Percentiles rank a stretch among this genome's conserved stretches.
These are phyloP conservation scores for Antedon bifida DNA, from an alignment of 35 echinoderm and acorn worm genomes.

Conservation along the genomic window DNA sequence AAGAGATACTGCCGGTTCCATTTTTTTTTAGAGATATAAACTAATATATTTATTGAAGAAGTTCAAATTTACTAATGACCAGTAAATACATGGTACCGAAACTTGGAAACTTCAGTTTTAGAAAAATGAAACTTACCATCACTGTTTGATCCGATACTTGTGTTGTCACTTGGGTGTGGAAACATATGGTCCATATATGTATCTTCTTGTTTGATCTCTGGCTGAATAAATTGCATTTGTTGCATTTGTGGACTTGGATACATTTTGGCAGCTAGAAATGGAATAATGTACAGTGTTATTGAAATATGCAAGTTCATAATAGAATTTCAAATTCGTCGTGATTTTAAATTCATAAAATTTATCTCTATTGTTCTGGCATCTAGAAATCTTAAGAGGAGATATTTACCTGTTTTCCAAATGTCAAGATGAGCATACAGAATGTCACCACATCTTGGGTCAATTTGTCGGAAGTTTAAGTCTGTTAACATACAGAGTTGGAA, in stretches of 20 bases:
- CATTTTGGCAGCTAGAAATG: not conserved
- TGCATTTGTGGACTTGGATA: not conserved
- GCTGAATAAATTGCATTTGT: not conserved
- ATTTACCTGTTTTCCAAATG: constrained; percentile 38
- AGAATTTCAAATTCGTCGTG: too few relatives aligned
- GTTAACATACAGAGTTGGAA: constrained; percentile 39
- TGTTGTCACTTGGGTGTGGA: not conserved
- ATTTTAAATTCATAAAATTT: too few relatives aligned
- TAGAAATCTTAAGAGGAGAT: too few relatives aligned
- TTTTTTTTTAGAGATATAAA: too few relatives aligned
- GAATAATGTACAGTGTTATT: not conserved
- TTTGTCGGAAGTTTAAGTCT: constrained; percentile 41
- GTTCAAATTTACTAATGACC: too few relatives aligned
- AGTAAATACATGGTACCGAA: too few relatives aligned
- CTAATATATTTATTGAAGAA: too few relatives aligned
- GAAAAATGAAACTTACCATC: not conserved
- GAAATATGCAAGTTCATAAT: too few relatives aligned
- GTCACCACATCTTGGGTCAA: constrained; percentile 52
- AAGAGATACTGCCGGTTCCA: too few relatives aligned
- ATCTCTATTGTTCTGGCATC: too few relatives aligned
- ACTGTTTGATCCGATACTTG: not conserved
- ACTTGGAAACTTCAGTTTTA: too few relatives aligned
- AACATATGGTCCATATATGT: not conserved
- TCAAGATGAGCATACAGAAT: constrained; percentile 39
- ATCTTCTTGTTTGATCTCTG: not conserved